Base-by-base conservation (phyloP, 2,113 vertebrate species). In the Prietella phreatophila region DNA sequence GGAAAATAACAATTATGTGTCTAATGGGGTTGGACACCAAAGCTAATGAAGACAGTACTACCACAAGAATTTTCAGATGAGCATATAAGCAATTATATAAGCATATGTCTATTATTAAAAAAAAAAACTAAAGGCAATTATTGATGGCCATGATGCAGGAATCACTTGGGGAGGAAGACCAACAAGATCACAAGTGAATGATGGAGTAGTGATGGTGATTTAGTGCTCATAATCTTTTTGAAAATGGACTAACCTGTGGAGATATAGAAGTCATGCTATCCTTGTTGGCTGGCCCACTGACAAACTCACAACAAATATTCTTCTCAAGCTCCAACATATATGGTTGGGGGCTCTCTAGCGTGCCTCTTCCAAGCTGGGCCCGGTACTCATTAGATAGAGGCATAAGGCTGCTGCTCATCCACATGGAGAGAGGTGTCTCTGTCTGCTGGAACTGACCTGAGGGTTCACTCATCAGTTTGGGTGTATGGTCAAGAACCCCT, bases 181-280 rank as follows among this genome's bases (percentile, higher is more conserved):
- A 79, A 39, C 61, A 75, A 15, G 83, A 83, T 10, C 20, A 36
- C 9, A 86, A 67, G 65, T 71, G 60, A 84, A 86, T 78, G 60
- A 82, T n/a, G 19, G 53, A n/a, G 75, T 78, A 92, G 82, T 86
- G 25, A 79, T 65, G 83, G 85, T 58, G 71, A 73, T n/a, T 58
- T 67, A 55, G 36, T 55, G 53, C 25, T 17, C 56, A 89, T 36
- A 88, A 50, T 85, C 20, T 86, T 39, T 39, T 63, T n/a, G 58
- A 9, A 90, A 60, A 14, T 55, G 27, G 73, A 92, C 93, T 94
- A 92, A 94, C 94, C 94, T 94, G 93, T 1, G 76, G 88, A 78
- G 82, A 63, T 27, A 84, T 67, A 53, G 78, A 69, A 33, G 90
- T 58, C 13, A 82, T 14, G 33, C 73, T 67, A 73, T 83, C 82